phyloP scores from a whole-genome alignment of 2,888 invertebrate species.

The Clepsis dumicolana region DNA sequence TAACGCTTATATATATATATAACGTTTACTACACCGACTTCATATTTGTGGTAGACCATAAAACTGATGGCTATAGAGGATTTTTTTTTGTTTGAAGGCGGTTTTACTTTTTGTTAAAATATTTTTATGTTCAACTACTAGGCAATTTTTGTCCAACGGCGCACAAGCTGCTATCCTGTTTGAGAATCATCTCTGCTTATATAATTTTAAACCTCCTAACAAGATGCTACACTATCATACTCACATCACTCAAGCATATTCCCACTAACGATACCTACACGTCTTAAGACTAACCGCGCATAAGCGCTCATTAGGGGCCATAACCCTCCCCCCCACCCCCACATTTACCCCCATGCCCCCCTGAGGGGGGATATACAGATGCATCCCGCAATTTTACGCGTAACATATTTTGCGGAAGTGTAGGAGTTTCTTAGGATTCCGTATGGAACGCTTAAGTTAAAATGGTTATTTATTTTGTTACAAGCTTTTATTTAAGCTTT shows the following conservation, averaged over 20 bases:
- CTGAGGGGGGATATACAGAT: background rate
- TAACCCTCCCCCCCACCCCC: background rate
- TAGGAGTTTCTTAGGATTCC: background rate
- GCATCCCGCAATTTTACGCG: background rate
- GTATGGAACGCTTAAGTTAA: background rate
- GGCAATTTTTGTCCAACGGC: no score
- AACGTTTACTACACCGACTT: no score
- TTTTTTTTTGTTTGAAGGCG: no score
- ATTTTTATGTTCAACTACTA: no score
- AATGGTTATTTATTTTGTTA: background rate
- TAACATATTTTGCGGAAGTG: background rate
- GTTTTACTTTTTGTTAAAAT: no score
- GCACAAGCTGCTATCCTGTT: no score
- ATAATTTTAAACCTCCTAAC: background rate
- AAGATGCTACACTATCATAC: background rate
- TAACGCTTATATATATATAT: no score
- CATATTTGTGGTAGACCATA: no score
- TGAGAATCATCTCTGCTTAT: no score
- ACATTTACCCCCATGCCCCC: background rate
- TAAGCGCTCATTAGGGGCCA: constrained; percentile 1
- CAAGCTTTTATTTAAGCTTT: no score
- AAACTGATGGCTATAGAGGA: no score
- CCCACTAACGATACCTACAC: background rate
- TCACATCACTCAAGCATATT: background rate
- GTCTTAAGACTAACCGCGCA: background rate